Evolutionary conservation across 2,888 invertebrate genomes (phyloP).

Genomic region (Parthenolecanium corni): DNA sequence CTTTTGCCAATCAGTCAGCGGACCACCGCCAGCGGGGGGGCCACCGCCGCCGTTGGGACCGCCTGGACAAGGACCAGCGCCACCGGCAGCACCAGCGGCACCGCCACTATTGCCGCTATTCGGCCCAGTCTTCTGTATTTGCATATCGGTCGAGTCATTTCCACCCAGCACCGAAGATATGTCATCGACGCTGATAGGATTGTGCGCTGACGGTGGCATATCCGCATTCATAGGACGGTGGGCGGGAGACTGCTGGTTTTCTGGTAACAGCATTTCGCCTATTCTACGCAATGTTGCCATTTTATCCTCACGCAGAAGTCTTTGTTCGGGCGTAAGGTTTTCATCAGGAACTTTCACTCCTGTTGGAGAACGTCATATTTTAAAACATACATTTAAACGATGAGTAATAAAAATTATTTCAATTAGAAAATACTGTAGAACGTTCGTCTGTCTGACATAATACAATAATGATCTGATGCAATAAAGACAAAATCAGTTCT

Average conservation of each 20-base stretch:
- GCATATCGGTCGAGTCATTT: background rate
- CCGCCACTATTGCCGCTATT: slow-evolving; percentile 17
- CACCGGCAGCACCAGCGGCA: background rate
- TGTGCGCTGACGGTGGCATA: slow-evolving; percentile 22
- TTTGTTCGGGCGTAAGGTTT: slow-evolving; percentile 89
- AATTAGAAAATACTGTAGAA: background rate
- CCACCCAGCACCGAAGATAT: slow-evolving; percentile 16
- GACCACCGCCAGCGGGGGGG: slow-evolving; percentile 13
- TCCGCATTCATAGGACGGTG: slow-evolving; percentile 14
- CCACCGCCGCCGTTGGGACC: background rate
- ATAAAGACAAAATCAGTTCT: too few species aligned
- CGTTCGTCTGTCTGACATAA: background rate
- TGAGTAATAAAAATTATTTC: too few species aligned
- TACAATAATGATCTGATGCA: background rate
- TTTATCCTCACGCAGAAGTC: slow-evolving; percentile 85
- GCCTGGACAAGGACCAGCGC: background rate
- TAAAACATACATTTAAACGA: slow-evolving; percentile 8
- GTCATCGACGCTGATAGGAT: slow-evolving; percentile 20
- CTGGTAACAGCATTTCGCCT: slow-evolving; percentile 84
- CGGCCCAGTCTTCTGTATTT: slow-evolving; percentile 6
- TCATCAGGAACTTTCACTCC: slow-evolving; percentile 89
- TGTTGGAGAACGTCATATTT: slow-evolving; percentile 35
- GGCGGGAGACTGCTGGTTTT: slow-evolving; percentile 42
- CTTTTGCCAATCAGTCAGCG: slow-evolving; percentile 34
- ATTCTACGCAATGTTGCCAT: slow-evolving; percentile 82